Percentiles rank a stretch among this genome's conserved stretches.
phyloP scores from a whole-genome alignment of 2,888 invertebrate species.

The Poecilobothrus nobilitatus region DNA sequence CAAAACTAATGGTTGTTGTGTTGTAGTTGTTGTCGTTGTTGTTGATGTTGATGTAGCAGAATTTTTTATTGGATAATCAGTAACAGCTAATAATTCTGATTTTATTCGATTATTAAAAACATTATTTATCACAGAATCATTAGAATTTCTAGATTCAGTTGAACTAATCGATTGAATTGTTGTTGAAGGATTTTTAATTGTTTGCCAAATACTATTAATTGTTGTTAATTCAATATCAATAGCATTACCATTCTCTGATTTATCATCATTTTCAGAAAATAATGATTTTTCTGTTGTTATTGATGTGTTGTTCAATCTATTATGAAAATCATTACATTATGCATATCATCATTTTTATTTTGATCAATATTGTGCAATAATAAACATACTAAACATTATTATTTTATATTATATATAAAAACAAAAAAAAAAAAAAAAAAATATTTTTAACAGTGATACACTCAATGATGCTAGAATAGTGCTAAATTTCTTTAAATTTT shows the following conservation, averaged over 20 bases:
- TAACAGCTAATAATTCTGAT: slow-evolving; percentile 9
- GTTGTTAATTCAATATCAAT: neutral
- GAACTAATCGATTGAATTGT: slow-evolving; percentile 27
- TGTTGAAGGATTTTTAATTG: slow-evolving; percentile 24
- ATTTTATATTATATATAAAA: no score
- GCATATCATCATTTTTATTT: no score
- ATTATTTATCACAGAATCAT: neutral
- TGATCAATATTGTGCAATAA: no score
- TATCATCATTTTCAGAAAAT: neutral
- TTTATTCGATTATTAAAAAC: neutral
- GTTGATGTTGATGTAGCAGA: slow-evolving; percentile 8
- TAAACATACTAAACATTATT: no score
- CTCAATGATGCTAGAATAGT: no score
- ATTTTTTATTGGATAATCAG: neutral
- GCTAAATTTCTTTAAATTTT: no score
- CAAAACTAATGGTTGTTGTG: neutral
- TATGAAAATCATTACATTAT: slow-evolving; percentile 2
- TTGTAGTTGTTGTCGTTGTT: neutral
- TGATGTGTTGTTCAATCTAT: slow-evolving; percentile 10
- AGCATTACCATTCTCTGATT: neutral
- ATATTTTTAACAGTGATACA: no score
- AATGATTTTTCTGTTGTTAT: slow-evolving; percentile 3
- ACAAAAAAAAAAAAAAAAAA: no score
- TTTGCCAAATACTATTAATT: neutral
- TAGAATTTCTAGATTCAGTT: slow-evolving; percentile 13